Conservation (phyloP, 2,113 vertebrate genomes). For the Bothrops jararaca region DNA sequence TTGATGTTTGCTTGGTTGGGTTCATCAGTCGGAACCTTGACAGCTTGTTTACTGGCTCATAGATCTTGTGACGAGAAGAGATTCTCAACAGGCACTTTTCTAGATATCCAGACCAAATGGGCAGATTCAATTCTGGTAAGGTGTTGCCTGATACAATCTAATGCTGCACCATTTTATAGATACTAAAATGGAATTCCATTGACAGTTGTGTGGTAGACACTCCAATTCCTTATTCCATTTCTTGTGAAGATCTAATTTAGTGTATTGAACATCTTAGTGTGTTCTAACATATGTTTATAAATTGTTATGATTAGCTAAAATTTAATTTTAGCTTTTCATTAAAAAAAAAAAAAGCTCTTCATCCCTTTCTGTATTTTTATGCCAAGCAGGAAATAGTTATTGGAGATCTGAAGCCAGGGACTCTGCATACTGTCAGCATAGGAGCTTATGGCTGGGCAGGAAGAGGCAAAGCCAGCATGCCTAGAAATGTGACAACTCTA, state of each 20-base stretch:
- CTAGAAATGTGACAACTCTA: slow-evolving; percentile 80
- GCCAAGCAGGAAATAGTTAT: slow-evolving; percentile 81
- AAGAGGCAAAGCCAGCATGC: slow-evolving; percentile 85
- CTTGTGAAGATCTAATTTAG: not conserved
- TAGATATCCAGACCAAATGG: not conserved
- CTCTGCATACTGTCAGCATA: slow-evolving; percentile 81
- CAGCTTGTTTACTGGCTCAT: not conserved
- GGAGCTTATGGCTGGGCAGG: slow-evolving; percentile 83
- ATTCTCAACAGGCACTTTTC: not conserved
- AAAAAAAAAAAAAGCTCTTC: slow-evolving; percentile 12
- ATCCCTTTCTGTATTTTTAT: slow-evolving; percentile 16
- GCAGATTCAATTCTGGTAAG: not conserved
- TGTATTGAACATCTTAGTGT: not conserved
- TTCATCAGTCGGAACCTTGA: too few relatives aligned
- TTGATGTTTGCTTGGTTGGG: too few relatives aligned
- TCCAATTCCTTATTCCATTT: not conserved
- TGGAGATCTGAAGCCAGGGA: slow-evolving; percentile 78
- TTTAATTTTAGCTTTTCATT: slow-evolving; percentile 10
- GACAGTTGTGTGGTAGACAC: not conserved
- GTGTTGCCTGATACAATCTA: not conserved
- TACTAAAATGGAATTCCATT: not conserved
- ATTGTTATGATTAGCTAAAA: not conserved
- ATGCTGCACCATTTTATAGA: not conserved
- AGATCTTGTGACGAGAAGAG: not conserved
- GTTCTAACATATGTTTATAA: not conserved